Base-by-base conservation (phyloP, 2,888 invertebrate species). In the Cataglyphis altisquamis region DNA sequence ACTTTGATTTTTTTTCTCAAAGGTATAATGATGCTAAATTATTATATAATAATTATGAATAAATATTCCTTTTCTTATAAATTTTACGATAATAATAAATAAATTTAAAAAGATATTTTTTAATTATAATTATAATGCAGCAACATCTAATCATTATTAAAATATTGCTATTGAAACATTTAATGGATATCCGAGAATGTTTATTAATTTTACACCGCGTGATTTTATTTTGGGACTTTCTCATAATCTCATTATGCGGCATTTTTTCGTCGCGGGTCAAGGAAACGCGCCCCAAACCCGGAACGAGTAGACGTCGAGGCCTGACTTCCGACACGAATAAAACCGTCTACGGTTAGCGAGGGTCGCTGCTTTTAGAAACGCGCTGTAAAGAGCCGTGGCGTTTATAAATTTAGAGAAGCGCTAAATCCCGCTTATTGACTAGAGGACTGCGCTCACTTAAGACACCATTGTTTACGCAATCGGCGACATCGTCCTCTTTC, bases 281-380 rank as follows among this genome's bases (percentile, higher is more conserved):
- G 81, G 62, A 77, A 74, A 77, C 55, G n/a, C 15, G 72, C 18
- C 68, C 2, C 29, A 84, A 82, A 82, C 84, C 86, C 87, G 87
- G 84, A 87, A 87, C 72, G 75, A 60, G 84, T 45, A 25, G 72
- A 45, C 41, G 80, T 39, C 64, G 55, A 75, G 60, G 55, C 70
- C n/a, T 63, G n/a, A 85, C 78, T 89, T 90, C 90, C 90, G 90
- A 83, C 66, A 82, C 64, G 74, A 85, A 82, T 90, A 89, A 90
- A 88, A 85, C 84, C 86, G 87, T 88, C 88, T 87, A 82, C 85
- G 89, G 85, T 32, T 73, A 83, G 88, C 68, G 60, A 78, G 75
- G 83, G 84, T 73, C 86, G 84, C 77, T 87, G 74, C 83, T 85
- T 90, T 90, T 90, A 90, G 90, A 88, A 87, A 82, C 84, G 78